Evolutionary conservation across 2,888 invertebrate genomes (phyloP), one percentile per base, ranked within the genome.

Genomic region (Drosophila mimica): DNA sequence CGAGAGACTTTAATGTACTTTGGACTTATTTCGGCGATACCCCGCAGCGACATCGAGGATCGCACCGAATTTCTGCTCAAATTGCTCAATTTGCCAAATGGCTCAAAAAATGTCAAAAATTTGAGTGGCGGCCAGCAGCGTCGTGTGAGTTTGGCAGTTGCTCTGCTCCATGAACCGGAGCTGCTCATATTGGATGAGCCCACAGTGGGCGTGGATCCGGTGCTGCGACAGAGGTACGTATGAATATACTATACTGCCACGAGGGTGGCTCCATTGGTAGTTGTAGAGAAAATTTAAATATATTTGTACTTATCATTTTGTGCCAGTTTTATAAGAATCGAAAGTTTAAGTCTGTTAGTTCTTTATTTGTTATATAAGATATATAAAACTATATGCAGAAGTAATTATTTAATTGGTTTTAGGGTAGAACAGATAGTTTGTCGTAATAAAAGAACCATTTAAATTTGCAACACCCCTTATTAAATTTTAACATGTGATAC

Each of bases 191-290:
- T 98, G 67, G 98, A 98, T 90, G 98, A 98, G 91, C 98, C 98
- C 0, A 98, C 98, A 0, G 98, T 98, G 20, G 98, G 98, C 40
- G 97, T 98, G 3, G 98, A 98, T 93, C 98, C 98, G 1, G 95
- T 98, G 40, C 93, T 98, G 15, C 94, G 97, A 73, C 96, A 97
- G 92, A 96, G 94, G 96, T 96, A 92, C 78, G 79, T 81, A 54
- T 54, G 34, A 49, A 60, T 57, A 63, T 28, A 28, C 11, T 4
- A 40, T 25, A 4, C 8, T 11, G n/a, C 7, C 9, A 17, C 20
- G 31, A 46, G 52, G 17, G 5, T 25, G n/a, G 11, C 49, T 30
- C 34, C 13, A 20, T 17, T 0, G 7, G 4, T n/a, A 38, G n/a
- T 25, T 31, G 11, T 17, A 17, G 3, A 9, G 3, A 33, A 33